Percentiles rank a stretch among this genome's conserved stretches.
Conservation (phyloP, 2,113 vertebrate species). For the Myocastor coypus region DNA sequence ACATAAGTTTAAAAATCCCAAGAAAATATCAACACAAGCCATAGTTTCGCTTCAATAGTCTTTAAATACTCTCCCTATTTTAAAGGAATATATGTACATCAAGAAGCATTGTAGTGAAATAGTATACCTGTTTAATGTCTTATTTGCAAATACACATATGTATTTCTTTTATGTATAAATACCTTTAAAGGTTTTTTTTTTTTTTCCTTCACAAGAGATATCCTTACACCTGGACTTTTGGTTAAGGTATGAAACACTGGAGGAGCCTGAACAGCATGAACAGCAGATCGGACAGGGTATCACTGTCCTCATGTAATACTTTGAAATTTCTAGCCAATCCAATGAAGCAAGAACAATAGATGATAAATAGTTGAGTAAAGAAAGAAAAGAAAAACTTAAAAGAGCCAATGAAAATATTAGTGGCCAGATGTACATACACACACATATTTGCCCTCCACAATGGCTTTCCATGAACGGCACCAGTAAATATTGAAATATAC, state of each 20-base stretch:
- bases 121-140: not conserved
- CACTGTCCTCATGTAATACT: not conserved
- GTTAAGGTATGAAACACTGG: not conserved
- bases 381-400: constrained; percentile 29
- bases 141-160: not conserved
- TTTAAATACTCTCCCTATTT: not conserved
- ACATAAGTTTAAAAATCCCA: constrained; percentile 32
- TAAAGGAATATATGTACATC: not conserved
- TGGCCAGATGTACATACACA: not conserved
- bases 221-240: not conserved
- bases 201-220: not conserved
- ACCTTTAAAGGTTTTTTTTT: not conserved
- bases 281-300: not conserved
- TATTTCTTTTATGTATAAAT: not conserved
- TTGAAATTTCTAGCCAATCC: not conserved
- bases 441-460: not conserved
- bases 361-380: not conserved
- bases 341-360: constrained; percentile 38
- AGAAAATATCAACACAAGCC: not conserved
- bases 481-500: not conserved
- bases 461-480: not conserved
- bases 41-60: not conserved
- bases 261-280: not conserved
- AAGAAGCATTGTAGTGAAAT: not conserved
- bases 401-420: constrained; percentile 39